Base-by-base conservation (phyloP, 2,888 invertebrate species). In the Heliconius sara region DNA sequence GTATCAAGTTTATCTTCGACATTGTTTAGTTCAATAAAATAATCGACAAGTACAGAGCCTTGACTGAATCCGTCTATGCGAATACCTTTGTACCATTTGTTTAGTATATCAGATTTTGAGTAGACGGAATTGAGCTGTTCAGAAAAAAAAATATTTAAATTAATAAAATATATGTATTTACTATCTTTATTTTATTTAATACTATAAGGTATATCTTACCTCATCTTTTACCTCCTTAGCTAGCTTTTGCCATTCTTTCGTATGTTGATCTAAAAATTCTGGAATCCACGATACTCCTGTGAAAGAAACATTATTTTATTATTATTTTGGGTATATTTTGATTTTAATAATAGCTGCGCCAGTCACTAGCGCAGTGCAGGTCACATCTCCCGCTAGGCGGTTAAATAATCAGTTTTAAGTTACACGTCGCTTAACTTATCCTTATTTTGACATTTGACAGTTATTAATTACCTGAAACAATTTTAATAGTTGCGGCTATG, bases 11-110 rank as follows among this genome's bases (percentile, higher is more conserved):
- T 96, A 79, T 96, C 95, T 67, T 96, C 96, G 5, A 98, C 95
- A 85, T 98, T 97, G 84, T 97, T 97, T 80, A 98, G 91, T 92
- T 98, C 98, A 25, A 98, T 97, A 84, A 98, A 97, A 89, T 98
- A 98, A 90, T 98, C 98, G 22, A 98, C 98, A 25, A 98, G 94
- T 72, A 98, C 97, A 85, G 98, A 98, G 79, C 98, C 98, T 89
- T 97, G 96, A 88, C 97, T 98, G 90, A 98, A 98, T 82, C 97
- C 97, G 88, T 98, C 98, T 83, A 98, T 98, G 84, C 97, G 96
- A 81, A 98, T 97, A 85, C 97, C 97, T 87, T 97, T 97, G 91
- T 97, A 98, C 98, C 98, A 98, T 87, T 97, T 97, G 81, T 96
- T 97, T 16, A 98, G 93, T 79, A 96, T 93, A 43, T 96, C 96